A percentile compares a stretch with the other conserved stretches of the same genome.
phyloP scores from a whole-genome alignment of 2,113 vertebrate genomes.

The Chionis minor region DNA sequence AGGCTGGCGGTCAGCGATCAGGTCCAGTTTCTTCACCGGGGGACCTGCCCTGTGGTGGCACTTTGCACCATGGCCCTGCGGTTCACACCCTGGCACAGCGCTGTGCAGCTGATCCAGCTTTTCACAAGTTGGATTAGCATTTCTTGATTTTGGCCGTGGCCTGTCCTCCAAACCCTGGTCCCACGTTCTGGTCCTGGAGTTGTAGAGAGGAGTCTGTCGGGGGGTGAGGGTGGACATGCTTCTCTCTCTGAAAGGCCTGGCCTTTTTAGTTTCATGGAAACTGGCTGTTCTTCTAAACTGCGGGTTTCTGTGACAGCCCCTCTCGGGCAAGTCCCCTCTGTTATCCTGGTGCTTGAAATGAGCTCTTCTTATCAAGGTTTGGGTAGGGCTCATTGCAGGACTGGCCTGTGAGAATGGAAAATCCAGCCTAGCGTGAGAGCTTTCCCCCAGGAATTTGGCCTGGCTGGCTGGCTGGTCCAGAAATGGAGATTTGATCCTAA shows the following conservation, averaged over 20 bases:
- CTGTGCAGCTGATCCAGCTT: constrained; percentile 61
- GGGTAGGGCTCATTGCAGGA: constrained; percentile 63
- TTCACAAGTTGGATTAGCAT: neutral
- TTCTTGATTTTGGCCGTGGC: constrained; percentile 61
- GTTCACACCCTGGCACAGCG: neutral
- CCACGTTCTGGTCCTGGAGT: constrained; percentile 75
- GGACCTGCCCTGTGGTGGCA: constrained; percentile 38
- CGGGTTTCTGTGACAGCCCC: constrained; percentile 73
- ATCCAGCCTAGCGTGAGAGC: constrained; percentile 76
- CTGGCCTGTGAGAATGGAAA: constrained; percentile 20
- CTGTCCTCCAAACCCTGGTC: constrained; percentile 75
- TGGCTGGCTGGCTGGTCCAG: constrained; percentile 66
- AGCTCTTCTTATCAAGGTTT: constrained; percentile 68
- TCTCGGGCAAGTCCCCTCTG: constrained; percentile 82
- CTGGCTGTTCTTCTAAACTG: constrained; percentile 91
- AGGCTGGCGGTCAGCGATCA: constrained; percentile 24
- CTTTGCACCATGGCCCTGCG: neutral
- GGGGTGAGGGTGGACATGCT: constrained; percentile 86
- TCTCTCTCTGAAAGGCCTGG: constrained; percentile 87
- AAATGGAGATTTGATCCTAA: constrained; percentile 81
- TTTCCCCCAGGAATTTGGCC: constrained; percentile 44
- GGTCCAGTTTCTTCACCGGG: constrained; percentile 58
- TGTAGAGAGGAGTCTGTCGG: constrained; percentile 77
- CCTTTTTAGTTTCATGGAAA: constrained; percentile 86
- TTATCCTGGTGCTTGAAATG: constrained; percentile 78